These are phyloP conservation scores for Ostrea edulis DNA, from an alignment of 1,140 invertebrate genomes.

Conservation along the genomic window DNA sequence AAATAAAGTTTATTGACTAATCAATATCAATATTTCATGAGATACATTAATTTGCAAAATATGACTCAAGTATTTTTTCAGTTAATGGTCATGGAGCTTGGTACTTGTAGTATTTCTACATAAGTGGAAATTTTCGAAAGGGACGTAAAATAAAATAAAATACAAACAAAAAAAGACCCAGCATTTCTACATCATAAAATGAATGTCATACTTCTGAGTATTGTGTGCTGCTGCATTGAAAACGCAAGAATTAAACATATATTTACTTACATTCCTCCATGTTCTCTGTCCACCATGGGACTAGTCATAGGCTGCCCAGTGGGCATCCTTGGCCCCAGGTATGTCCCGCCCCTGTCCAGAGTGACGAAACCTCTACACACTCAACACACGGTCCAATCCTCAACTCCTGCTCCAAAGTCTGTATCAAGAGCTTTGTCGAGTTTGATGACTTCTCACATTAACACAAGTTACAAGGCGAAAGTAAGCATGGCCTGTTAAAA, in stretches of 20 bases:
- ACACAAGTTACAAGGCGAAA: background rate
- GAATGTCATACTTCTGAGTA: no score
- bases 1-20: no score
- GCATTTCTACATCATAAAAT: no score
- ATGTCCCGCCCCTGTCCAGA: slow-evolving; percentile 58
- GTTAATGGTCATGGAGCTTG: no score
- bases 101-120: no score
- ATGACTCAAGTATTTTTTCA: no score
- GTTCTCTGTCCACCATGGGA: slow-evolving; percentile 53
- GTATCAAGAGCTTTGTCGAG: background rate
- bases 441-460: background rate
- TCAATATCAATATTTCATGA: no score
- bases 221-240: no score
- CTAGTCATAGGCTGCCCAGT: slow-evolving; percentile 55
- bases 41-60: no score
- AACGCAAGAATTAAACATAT: background rate
- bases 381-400: background rate
- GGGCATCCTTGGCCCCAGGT: slow-evolving; percentile 58
- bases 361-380: slow-evolving; percentile 41
- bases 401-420: background rate
- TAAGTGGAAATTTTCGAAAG: no score
- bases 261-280: slow-evolving; percentile 59
- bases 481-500: background rate
- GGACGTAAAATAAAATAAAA: no score
- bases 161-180: no score